phyloP scores from a whole-genome alignment of 1,140 invertebrate genomes.

The Aphelenchoides fujianensis region DNA sequence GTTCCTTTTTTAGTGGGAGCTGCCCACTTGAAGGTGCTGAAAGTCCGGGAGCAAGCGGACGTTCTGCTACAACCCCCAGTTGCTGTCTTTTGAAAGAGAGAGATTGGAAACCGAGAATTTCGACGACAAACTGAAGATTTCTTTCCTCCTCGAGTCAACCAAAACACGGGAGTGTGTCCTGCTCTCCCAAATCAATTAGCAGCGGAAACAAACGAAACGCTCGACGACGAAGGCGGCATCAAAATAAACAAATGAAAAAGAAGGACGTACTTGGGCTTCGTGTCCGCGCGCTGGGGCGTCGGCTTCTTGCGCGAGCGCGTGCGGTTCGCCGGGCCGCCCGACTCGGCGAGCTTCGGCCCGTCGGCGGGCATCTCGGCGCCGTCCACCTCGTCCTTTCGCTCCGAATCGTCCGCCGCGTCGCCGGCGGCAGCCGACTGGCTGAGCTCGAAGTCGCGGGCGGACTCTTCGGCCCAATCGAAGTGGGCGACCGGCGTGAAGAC shows the following conservation, averaged over 20 bases:
- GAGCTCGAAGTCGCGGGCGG: background rate
- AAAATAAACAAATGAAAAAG: no score
- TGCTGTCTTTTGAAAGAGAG: no score
- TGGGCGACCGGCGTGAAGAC: background rate
- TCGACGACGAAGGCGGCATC: background rate
- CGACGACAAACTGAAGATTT: no score
- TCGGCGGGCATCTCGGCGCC: background rate
- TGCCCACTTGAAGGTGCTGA: no score
- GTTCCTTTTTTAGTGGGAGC: no score
- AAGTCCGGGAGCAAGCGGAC: no score
- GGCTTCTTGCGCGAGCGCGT: conserved; percentile 29
- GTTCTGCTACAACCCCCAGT: no score
- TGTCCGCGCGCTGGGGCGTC: conserved; percentile 20
- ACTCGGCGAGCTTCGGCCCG: background rate
- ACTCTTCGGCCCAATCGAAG: conserved; percentile 11
- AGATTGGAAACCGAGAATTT: no score
- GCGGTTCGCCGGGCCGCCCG: background rate
- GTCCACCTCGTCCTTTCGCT: background rate
- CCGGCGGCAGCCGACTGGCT: background rate
- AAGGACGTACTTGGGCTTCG: conserved; percentile 29
- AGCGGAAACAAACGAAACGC: no score
- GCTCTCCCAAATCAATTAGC: background rate
- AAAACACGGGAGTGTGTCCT: no score
- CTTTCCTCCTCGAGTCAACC: no score
- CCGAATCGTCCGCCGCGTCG: background rate